Percentiles rank a stretch among this genome's conserved stretches.
These are phyloP conservation scores for Thaumatotibia leucotreta DNA, from an alignment of 1,140 invertebrate species.

Conservation along the genomic window DNA sequence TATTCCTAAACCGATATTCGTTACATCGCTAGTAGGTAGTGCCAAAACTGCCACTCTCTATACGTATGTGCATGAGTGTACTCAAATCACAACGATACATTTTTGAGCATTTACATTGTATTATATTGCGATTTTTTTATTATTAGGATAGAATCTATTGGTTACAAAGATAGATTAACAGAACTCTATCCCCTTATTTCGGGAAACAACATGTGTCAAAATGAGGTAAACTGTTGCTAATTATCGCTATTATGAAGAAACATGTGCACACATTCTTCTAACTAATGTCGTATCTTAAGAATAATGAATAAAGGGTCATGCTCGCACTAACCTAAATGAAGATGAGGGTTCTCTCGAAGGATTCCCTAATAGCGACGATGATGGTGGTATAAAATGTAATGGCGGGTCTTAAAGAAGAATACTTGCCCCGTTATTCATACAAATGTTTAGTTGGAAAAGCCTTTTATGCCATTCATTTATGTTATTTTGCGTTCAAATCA, in stretches of 20 bases:
- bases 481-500: too few relatives aligned
- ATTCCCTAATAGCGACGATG: neutral
- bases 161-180: too few relatives aligned
- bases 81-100: too few relatives aligned
- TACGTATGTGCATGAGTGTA: too few relatives aligned
- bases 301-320: neutral
- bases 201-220: neutral
- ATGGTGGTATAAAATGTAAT: constrained; percentile 13
- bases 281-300: constrained; percentile 3
- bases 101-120: too few relatives aligned
- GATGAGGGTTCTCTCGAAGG: constrained; percentile 4
- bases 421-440: neutral
- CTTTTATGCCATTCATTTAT: too few relatives aligned
- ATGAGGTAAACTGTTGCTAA: neutral
- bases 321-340: neutral
- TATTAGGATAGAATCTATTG: too few relatives aligned
- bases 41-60: too few relatives aligned
- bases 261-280: neutral
- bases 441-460: neutral
- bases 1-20: too few relatives aligned
- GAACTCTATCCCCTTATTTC: too few relatives aligned
- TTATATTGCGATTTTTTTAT: too few relatives aligned
- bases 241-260: neutral
- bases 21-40: too few relatives aligned
- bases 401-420: neutral